phyloP scores from a whole-genome alignment of 2,888 invertebrate species.

The Pseudococcus longispinus region DNA sequence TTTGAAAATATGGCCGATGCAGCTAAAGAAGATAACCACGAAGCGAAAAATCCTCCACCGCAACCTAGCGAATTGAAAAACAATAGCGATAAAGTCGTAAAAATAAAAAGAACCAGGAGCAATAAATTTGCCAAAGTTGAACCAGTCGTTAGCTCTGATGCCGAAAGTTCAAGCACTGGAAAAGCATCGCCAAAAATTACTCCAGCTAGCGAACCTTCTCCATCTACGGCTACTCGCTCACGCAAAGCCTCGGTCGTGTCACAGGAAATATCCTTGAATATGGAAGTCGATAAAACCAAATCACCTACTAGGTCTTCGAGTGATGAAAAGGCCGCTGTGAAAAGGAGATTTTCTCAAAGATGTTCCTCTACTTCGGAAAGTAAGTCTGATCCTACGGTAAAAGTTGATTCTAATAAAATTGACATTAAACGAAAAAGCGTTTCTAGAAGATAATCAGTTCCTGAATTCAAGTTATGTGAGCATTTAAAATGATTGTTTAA shows the following conservation, averaged over 20 bases:
- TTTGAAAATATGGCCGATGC: constrained; percentile 2
- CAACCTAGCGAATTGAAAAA: neutral
- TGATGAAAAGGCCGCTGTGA: constrained; percentile 28
- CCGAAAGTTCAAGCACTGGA: neutral
- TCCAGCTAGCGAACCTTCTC: neutral
- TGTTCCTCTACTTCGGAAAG: constrained; percentile 33
- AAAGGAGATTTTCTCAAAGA: constrained; percentile 46
- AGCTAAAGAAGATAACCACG: constrained; percentile 2
- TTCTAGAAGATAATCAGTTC: neutral
- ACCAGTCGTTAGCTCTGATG: neutral
- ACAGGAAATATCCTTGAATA: constrained; percentile 2
- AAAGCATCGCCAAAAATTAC: neutral
- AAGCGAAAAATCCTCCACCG: neutral
- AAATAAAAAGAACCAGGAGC: constrained; percentile 7
- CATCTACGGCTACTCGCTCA: constrained; percentile 33
- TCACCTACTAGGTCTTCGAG: constrained; percentile 17
- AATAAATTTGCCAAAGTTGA: neutral
- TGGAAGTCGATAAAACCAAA: constrained; percentile 39
- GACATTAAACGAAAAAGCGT: constrained; percentile 43
- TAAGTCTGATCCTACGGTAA: neutral
- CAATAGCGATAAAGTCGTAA: neutral
- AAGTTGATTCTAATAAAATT: neutral
- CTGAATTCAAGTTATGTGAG: no score
- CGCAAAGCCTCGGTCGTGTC: constrained; percentile 38
- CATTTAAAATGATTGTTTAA: no score